Conservation (phyloP, 2,888 invertebrate genomes). For the Meteorus colon region DNA sequence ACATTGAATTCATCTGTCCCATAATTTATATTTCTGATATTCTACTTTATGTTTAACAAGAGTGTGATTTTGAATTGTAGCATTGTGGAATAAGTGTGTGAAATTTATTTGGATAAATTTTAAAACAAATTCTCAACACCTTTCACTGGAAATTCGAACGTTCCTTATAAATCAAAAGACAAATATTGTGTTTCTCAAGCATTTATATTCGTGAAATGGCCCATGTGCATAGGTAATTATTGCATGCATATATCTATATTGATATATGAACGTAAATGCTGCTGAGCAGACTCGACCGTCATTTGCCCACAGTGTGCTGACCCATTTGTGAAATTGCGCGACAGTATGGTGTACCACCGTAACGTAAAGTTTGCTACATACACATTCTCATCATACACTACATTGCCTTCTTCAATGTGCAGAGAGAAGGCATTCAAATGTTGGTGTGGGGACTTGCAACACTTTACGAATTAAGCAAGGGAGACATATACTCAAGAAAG, state of each 20-base stretch:
- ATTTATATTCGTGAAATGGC: no score
- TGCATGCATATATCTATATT: constrained; percentile 8
- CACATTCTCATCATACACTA: constrained; percentile 35
- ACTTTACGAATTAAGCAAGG: constrained; percentile 53
- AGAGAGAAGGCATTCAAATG: not conserved
- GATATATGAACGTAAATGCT: not conserved
- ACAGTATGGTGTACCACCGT: constrained; percentile 45
- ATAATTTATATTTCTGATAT: constrained; percentile 23
- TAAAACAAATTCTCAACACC: no score
- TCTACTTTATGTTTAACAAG: not conserved
- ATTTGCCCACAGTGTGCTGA: constrained; percentile 63
- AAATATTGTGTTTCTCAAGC: not conserved
- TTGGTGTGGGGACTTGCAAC: constrained; percentile 49
- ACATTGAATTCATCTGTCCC: constrained; percentile 25
- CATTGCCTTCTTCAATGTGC: not conserved
- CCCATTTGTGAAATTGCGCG: constrained; percentile 70
- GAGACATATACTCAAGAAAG: not conserved
- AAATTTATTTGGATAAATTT: no score
- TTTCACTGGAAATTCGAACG: no score
- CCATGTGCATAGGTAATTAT: not conserved
- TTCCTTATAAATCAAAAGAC: not conserved
- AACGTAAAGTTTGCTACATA: constrained; percentile 53
- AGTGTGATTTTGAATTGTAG: not conserved
- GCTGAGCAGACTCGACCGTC: constrained; percentile 36
- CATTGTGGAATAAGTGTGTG: no score